Percentiles rank a stretch among this genome's conserved stretches.
Evolutionary conservation across 2,888 invertebrate genomes (phyloP).

Genomic region (Electrophaes corylata): DNA sequence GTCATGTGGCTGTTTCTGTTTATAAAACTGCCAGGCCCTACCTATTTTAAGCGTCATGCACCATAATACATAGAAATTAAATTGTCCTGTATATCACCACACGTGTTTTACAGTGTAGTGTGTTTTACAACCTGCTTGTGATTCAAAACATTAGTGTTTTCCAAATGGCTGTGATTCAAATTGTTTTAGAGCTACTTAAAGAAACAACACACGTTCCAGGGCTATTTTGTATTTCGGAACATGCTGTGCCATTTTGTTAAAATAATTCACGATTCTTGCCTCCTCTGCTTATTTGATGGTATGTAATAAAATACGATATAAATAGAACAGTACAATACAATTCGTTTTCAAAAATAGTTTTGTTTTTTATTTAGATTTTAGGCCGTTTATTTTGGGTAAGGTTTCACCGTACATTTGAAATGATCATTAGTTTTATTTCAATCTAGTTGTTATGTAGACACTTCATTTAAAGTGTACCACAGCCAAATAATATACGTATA

Average conservation of each 20-base stretch:
- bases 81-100: too few species aligned
- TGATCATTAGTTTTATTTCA: not conserved
- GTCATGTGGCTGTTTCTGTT: too few species aligned
- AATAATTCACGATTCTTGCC: not conserved
- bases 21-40: conserved; percentile 1
- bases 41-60: conserved; percentile 3
- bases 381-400: not conserved
- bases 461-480: too few species aligned
- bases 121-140: too few species aligned
- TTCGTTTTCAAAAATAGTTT: not conserved
- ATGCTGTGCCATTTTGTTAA: not conserved
- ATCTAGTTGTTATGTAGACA: too few species aligned
- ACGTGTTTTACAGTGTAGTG: too few species aligned
- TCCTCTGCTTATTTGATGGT: not conserved
- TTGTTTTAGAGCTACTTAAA: conserved; percentile 15
- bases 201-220: conserved; percentile 15
- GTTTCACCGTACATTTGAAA: not conserved
- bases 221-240: not conserved
- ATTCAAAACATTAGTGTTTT: too few species aligned
- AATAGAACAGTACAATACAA: not conserved
- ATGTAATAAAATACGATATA: not conserved
- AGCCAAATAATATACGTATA: too few species aligned
- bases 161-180: conserved; percentile 1
- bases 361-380: not conserved
- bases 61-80: not conserved